Base-by-base conservation (phyloP, 2,888 invertebrate genomes). In the Ochlodes sylvanus region DNA sequence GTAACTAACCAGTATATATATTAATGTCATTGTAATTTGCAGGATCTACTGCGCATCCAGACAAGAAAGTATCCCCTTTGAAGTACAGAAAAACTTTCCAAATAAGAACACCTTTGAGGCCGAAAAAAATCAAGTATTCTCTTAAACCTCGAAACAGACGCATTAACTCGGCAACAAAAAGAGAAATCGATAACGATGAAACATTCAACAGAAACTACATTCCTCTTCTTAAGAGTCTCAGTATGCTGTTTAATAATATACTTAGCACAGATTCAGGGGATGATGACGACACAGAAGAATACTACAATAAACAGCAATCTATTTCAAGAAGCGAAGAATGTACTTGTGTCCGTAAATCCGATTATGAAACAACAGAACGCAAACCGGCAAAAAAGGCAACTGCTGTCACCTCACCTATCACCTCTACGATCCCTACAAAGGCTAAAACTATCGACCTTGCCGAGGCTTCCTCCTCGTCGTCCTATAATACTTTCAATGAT, bases 201-300 rank as follows among this genome's bases (percentile, higher is more conserved):
- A 76, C 80, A 68, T 78, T 86, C 74, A 83, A 82, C 73, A 78
- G 81, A 47, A 88, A 90, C 77, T 86, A 90, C 74, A 83, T 89
- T 61, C 91, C 92, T 55, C 77, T 93, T 63, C 87, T 92, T 80
- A 89, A 83, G 71, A 90, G 84, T 79, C 80, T 93, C 81, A 82
- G 86, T 76, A 73, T 90, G 79, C 75, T 93, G 77, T 85, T 93
- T 82, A 87, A 91, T 81, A 85, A 89, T 85, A 79, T 93, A 76
- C 83, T 93, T 74, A 72, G 76, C 71, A 64, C 84, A 74, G 83
- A 84, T 73, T 78, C 83, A 61, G 75, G 84, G 81, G 85, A 87
- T 63, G 79, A 84, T 71, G 67, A 65, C 58, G 67, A 71, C 57
- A 61, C 66, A 61, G 73, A 73, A 76, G 72, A 71, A 75, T 75